Base-by-base conservation (phyloP, 1,140 invertebrate species). In the Zaprionus gabonicus region DNA sequence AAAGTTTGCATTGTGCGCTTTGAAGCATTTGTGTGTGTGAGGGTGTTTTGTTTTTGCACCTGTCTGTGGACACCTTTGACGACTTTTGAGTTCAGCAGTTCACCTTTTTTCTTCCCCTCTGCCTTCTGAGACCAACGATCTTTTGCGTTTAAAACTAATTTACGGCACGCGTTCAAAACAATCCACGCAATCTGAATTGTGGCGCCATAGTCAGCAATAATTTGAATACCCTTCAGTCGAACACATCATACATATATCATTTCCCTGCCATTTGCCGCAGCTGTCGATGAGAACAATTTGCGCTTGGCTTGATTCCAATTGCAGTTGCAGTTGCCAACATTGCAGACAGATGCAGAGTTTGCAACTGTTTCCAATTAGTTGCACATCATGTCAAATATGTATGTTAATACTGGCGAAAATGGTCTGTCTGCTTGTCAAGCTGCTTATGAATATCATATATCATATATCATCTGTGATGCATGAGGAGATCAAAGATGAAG, bases 61-160 rank as follows among this genome's bases (percentile, higher is more conserved):
- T 74, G 71, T 36, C 62, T 17, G 46, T 27, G 12, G 38, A 17
- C 15, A 55, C 12, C 57, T 69, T 68, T 67, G 56, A 67, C 34
- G 63, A 53, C 55, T 55, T 17, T 44, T 38, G 15, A 38, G 13
- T n/a, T 15, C 13, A 41, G 15, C 5, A 17, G 6, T 9, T 17
- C 15, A 2, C 2, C n/a, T 9, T 46, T 44, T 20, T 7, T 1
- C 15, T 46, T 7, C 36, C 7, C 17, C 27, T 7, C 25, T 27
- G 53, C 23, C 23, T 28, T 0, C 9, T 9, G 2, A 3, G 31
- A 34, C 31, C 23, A 23, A 49, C 12, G n/a, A 49, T 49, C 7
- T 46, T n/a, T 46, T 27, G 49, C 57, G 63, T 79, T 70, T 67
- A 65, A 78, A 79, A 76, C 60, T 71, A 70, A 60, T 76, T 76